A percentile compares a stretch with the other conserved stretches of the same genome.
Evolutionary conservation across 2,113 vertebrate species (phyloP).

Genomic region (Austrofundulus limnaeus): DNA sequence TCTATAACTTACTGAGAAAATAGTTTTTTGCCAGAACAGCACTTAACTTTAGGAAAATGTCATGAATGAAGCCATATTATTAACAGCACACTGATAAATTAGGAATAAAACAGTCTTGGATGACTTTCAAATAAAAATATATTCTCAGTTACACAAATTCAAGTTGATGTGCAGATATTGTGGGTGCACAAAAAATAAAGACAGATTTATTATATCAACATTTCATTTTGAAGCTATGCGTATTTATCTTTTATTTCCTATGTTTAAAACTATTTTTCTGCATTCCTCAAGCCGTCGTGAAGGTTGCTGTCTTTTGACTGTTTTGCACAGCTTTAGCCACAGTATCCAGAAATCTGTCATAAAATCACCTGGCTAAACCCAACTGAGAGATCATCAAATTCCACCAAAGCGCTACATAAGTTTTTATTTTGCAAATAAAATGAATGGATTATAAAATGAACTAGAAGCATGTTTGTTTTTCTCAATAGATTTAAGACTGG

Average conservation of each 20-base stretch:
- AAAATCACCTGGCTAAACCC: neutral
- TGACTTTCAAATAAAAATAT: neutral
- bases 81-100: neutral
- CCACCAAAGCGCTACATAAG: slow-evolving; percentile 11
- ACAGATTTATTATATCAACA: too few relatives aligned
- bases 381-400: slow-evolving; percentile 1
- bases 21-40: neutral
- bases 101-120: neutral
- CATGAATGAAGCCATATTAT: neutral
- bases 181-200: too few relatives aligned
- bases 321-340: too few relatives aligned
- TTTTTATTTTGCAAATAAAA: slow-evolving; percentile 22
- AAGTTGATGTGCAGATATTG: neutral
- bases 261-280: too few relatives aligned
- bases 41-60: neutral
- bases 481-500: neutral
- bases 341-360: too few relatives aligned
- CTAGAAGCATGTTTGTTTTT: neutral
- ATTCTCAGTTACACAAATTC: neutral
- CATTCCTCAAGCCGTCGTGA: too few relatives aligned
- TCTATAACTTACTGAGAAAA: neutral
- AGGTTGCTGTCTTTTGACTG: too few relatives aligned
- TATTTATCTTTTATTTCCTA: too few relatives aligned
- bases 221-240: too few relatives aligned
- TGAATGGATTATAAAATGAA: slow-evolving; percentile 30